Evolutionary conservation across 2,888 invertebrate genomes (phyloP).

Genomic region (Choristoneura rosaceana): DNA sequence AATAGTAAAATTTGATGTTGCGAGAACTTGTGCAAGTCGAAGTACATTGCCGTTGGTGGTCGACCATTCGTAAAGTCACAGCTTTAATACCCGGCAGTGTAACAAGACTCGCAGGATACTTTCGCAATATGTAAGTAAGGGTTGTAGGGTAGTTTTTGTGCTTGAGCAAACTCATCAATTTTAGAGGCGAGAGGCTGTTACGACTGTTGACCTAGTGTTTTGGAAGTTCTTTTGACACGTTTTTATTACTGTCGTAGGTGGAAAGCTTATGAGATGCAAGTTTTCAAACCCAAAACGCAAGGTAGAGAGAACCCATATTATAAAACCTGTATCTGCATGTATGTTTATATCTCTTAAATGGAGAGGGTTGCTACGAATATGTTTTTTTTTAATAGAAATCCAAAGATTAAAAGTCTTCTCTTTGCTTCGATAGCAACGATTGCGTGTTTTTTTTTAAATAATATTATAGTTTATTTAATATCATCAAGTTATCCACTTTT

Average conservation of each 20-base stretch:
- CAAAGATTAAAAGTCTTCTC: no score
- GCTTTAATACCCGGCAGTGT: background rate
- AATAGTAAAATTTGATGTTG: background rate
- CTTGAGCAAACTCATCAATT: slow-evolving; percentile 64
- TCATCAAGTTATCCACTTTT: no score
- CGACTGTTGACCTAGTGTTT: slow-evolving; percentile 59
- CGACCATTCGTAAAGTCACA: background rate
- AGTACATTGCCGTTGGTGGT: background rate
- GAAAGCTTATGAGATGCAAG: background rate
- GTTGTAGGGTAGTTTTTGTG: slow-evolving; percentile 54
- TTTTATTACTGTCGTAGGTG: slow-evolving; percentile 10
- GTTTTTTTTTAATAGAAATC: no score
- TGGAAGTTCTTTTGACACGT: slow-evolving; percentile 48
- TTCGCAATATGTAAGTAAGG: background rate
- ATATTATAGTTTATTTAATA: no score
- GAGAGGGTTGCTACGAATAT: no score
- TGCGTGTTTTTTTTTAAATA: no score
- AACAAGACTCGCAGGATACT: background rate
- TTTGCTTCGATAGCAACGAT: no score
- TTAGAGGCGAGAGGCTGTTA: slow-evolving; percentile 54
- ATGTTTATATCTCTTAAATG: no score
- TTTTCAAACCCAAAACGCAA: background rate
- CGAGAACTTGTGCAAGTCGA: background rate
- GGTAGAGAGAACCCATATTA: no score
- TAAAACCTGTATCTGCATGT: no score